Evolutionary conservation across 2,113 vertebrate species (phyloP).

Genomic region (Lipophrys pholis): DNA sequence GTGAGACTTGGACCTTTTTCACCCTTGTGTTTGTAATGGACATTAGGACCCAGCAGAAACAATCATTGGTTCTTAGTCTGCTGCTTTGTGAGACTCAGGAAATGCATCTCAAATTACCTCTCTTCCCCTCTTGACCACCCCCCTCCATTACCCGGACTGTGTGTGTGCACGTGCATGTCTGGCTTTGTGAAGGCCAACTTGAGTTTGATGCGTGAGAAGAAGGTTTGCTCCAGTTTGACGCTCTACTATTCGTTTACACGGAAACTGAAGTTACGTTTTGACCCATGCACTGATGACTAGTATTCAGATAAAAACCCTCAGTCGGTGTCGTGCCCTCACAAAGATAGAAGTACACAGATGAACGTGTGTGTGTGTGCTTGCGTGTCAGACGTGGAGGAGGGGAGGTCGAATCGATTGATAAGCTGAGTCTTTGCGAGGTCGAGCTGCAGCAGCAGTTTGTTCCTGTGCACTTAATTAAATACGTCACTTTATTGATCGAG

Average conservation of each 20-base stretch:
- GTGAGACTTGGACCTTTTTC: too few species aligned
- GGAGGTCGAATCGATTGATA: slow-evolving; percentile 10
- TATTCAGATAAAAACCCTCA: background rate
- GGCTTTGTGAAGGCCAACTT: background rate
- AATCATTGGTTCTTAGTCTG: slow-evolving; percentile 32
- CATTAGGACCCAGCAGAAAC: slow-evolving; percentile 49
- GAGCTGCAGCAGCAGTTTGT: slow-evolving; percentile 24
- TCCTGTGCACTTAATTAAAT: slow-evolving; percentile 4
- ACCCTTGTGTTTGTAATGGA: background rate
- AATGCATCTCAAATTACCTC: slow-evolving; percentile 54
- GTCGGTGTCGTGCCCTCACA: background rate
- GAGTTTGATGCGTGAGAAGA: background rate
- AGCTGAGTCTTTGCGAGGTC: background rate
- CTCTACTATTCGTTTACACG: too few species aligned
- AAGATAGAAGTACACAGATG: accelerated
- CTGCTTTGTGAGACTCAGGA: slow-evolving; percentile 55
- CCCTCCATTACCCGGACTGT: slow-evolving; percentile 9
- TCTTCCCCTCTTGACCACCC: slow-evolving; percentile 20
- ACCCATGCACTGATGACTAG: background rate
- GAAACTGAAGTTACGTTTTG: too few species aligned
- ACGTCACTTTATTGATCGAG: slow-evolving; percentile 8
- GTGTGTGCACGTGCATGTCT: slow-evolving; percentile 5
- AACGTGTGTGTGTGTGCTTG: slow-evolving; percentile 13
- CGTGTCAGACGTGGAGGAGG: slow-evolving; percentile 5
- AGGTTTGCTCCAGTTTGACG: too few species aligned